These are phyloP conservation scores for Siphamia tubifer DNA, from an alignment of 2,113 vertebrate species.

Conservation along the genomic window DNA sequence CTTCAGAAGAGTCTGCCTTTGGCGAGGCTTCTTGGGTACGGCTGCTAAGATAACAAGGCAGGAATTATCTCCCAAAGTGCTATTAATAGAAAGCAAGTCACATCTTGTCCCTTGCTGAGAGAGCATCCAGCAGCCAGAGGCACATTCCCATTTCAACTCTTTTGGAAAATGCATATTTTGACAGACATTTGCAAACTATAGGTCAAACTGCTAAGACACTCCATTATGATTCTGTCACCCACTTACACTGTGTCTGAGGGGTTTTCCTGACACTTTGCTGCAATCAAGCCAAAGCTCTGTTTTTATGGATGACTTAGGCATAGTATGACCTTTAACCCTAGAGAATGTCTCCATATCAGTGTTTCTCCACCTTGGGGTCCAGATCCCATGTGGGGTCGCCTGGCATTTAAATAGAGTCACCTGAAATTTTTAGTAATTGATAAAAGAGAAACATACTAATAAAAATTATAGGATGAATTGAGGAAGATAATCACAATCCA, in stretches of 20 bases:
- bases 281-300: not conserved
- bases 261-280: not conserved
- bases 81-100: slow-evolving; percentile 79
- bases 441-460: no score
- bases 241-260: no score
- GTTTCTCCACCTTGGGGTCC: no score
- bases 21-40: slow-evolving; percentile 56
- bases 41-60: slow-evolving; percentile 74
- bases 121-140: slow-evolving; percentile 60
- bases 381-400: no score
- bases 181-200: slow-evolving; percentile 26
- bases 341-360: no score
- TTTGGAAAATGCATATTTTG: slow-evolving; percentile 45
- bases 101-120: slow-evolving; percentile 66
- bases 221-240: not conserved
- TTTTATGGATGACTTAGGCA: not conserved
- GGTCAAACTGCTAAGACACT: slow-evolving; percentile 3
- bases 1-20: slow-evolving; percentile 42
- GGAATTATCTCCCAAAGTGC: slow-evolving; percentile 77
- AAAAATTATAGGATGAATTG: no score
- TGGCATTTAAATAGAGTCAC: no score
- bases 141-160: slow-evolving; percentile 48
- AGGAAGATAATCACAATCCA: no score
- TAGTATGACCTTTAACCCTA: no score
- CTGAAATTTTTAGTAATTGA: no score